Conservation (phyloP, 2,888 invertebrate genomes). For the Achlya flavicornis region DNA sequence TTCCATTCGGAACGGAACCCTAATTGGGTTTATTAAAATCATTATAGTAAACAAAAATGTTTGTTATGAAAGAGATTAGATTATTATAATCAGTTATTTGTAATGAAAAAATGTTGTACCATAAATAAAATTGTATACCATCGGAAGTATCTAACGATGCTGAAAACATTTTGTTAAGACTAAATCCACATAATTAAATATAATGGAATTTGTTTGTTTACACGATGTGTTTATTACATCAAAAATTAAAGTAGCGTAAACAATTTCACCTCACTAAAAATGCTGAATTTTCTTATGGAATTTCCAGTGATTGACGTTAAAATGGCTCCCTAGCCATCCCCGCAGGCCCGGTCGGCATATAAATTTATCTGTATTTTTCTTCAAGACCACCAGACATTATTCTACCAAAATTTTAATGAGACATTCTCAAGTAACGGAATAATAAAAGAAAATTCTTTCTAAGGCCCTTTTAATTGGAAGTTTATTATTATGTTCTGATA, state of each 20-base stretch:
- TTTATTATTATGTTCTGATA: conserved; percentile 8
- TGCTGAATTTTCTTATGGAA: conserved; percentile 26
- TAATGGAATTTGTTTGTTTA: neutral
- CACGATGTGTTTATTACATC: neutral
- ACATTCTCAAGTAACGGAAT: conserved; percentile 46
- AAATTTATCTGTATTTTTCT: conserved; percentile 46
- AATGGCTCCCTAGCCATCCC: conserved; percentile 45
- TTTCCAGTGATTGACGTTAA: conserved; percentile 47
- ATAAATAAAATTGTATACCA: too few species aligned
- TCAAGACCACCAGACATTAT: conserved; percentile 44
- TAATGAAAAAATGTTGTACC: too few species aligned
- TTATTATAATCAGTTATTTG: too few species aligned
- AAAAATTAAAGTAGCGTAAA: conserved; percentile 14
- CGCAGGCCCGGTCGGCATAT: conserved; percentile 38
- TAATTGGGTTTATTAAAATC: too few species aligned
- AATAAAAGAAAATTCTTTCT: conserved; percentile 34
- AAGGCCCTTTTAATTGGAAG: conserved; percentile 23
- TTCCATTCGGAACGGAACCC: too few species aligned
- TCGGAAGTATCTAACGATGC: conserved; percentile 11
- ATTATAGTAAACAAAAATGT: too few species aligned
- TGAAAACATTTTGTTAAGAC: neutral
- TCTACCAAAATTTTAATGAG: conserved; percentile 49
- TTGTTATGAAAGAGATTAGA: too few species aligned
- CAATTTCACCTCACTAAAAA: conserved; percentile 26
- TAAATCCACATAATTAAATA: neutral